Evolutionary conservation across 2,888 invertebrate genomes (phyloP).

Genomic region (Campoplex nolae): DNA sequence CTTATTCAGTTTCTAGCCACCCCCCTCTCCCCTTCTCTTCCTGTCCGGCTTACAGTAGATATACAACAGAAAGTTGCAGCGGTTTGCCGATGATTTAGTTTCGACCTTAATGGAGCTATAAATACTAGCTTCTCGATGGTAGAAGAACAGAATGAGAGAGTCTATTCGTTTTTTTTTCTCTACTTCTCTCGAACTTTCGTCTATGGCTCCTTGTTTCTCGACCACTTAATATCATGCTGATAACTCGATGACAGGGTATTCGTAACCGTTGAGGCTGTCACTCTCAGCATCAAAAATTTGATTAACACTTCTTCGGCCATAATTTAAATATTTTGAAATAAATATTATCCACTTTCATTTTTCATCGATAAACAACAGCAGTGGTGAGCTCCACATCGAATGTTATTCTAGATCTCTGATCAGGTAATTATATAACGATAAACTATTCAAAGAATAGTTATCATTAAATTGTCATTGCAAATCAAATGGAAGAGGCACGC

Average conservation of each 20-base stretch:
- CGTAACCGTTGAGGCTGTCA: not conserved
- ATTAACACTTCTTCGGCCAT: not conserved
- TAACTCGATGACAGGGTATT: not conserved
- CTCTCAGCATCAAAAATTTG: not conserved
- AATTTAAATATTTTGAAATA: too few relatives aligned
- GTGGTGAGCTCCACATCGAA: not conserved
- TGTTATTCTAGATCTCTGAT: not conserved
- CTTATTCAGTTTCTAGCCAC: constrained; percentile 14
- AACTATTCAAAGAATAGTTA: constrained; percentile 1
- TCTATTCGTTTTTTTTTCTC: constrained; percentile 54
- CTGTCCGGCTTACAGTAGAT: constrained; percentile 11
- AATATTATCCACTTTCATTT: not conserved
- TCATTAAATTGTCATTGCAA: constrained; percentile 27
- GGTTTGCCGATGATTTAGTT: constrained; percentile 87
- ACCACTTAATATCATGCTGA: constrained; percentile 19
- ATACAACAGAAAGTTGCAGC: constrained; percentile 85
- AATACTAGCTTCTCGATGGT: constrained; percentile 87
- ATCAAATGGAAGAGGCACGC: not conserved
- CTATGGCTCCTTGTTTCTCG: constrained; percentile 33
- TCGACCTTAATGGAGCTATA: constrained; percentile 87
- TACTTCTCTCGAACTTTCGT: constrained; percentile 20
- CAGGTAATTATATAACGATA: constrained; percentile 12
- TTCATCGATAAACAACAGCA: not conserved
- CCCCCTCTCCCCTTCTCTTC: not conserved
- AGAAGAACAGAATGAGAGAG: constrained; percentile 68